Conservation (phyloP, 92 coral and sea anemone species). For the Paragorgia papillata region DNA sequence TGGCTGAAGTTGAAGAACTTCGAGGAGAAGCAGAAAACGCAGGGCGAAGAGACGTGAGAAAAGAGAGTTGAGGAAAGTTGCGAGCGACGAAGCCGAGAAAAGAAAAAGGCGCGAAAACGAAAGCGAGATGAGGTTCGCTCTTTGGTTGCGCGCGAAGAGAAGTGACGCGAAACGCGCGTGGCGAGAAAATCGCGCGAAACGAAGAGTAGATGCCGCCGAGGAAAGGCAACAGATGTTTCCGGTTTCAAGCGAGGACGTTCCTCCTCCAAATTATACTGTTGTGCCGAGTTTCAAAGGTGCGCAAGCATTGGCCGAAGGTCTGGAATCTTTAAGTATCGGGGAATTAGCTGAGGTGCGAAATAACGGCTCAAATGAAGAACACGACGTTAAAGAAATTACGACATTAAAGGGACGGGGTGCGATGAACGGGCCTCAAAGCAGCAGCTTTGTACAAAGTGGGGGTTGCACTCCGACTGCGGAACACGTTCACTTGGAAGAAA, state of each 20-base stretch:
- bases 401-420: neutral
- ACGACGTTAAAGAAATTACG: neutral
- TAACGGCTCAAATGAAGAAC: neutral
- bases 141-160: slow-evolving; percentile 24
- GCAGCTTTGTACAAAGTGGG: neutral
- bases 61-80: slow-evolving; percentile 13
- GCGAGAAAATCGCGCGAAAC: slow-evolving; percentile 16
- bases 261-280: slow-evolving; percentile 33
- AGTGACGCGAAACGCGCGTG: slow-evolving; percentile 13
- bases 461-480: neutral
- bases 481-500: neutral
- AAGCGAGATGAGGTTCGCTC: slow-evolving; percentile 28
- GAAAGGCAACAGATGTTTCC: neutral
- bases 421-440: neutral
- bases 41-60: slow-evolving; percentile 13
- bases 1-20: slow-evolving; percentile 83
- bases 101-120: slow-evolving; percentile 34
- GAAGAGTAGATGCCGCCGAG: neutral
- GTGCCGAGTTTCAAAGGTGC: slow-evolving; percentile 32
- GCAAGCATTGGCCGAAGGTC: neutral
- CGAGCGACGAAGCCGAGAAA: slow-evolving; percentile 26
- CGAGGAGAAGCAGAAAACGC: slow-evolving; percentile 30
- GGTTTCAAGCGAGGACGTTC: neutral
- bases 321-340: neutral
- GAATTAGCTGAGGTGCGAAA: neutral